Conservation (phyloP, 1,140 invertebrate species). For the Coenobita brevimanus region DNA sequence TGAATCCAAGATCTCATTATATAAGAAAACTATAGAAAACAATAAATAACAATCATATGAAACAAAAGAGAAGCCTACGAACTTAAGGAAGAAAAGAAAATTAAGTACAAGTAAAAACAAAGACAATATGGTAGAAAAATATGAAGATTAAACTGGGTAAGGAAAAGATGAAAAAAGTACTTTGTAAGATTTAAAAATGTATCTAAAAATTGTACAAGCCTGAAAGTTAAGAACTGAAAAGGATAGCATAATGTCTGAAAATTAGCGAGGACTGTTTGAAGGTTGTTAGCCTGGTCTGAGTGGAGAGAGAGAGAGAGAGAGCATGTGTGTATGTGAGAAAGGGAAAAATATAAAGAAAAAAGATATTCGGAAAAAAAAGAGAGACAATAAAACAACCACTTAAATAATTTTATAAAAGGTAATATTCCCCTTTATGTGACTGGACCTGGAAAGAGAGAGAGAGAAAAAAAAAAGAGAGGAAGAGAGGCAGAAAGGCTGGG, state of each 20-base stretch:
- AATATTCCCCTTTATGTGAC: constrained; percentile 3
- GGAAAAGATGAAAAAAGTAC: not conserved
- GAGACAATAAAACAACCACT: not conserved
- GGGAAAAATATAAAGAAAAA: not conserved
- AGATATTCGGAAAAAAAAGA: not conserved
- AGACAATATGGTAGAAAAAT: not conserved
- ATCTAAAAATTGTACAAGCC: not conserved
- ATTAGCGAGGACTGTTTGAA: too few relatives aligned
- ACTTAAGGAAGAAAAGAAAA: too few relatives aligned
- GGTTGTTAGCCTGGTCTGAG: not conserved
- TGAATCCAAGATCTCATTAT: too few relatives aligned
- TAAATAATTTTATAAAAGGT: not conserved
- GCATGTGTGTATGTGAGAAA: too few relatives aligned
- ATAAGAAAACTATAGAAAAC: too few relatives aligned
- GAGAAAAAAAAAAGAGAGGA: too few relatives aligned
- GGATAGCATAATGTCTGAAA: too few relatives aligned
- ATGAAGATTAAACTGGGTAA: not conserved
- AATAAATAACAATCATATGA: too few relatives aligned
- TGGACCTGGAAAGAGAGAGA: too few relatives aligned
- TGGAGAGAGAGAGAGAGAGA: not conserved
- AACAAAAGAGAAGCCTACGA: too few relatives aligned
- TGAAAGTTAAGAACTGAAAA: too few relatives aligned
- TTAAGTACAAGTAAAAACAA: not conserved
- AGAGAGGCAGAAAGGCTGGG: too few relatives aligned
- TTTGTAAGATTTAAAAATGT: not conserved